Percentiles rank a stretch among this genome's conserved stretches.
Conservation (phyloP, 2,888 invertebrate genomes). For the Callosobruchus maculatus region DNA sequence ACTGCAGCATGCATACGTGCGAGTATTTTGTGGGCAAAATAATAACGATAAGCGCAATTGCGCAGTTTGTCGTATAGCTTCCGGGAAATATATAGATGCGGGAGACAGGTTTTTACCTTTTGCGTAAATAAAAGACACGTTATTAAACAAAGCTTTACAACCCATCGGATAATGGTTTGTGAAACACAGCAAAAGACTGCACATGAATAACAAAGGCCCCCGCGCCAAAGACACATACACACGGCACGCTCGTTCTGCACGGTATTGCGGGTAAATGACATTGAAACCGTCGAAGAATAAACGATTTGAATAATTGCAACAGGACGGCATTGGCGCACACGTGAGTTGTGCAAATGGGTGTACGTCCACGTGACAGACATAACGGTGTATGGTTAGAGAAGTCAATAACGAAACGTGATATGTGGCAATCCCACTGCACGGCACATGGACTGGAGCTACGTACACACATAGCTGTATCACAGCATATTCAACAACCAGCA, state of each 20-base stretch:
- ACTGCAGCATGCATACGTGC: too few relatives aligned
- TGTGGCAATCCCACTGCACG: not conserved
- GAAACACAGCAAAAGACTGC: too few relatives aligned
- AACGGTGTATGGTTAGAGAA: not conserved
- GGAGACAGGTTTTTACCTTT: too few relatives aligned
- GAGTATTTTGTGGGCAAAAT: too few relatives aligned
- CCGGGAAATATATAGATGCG: too few relatives aligned
- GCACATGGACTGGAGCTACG: not conserved
- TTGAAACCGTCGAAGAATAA: not conserved
- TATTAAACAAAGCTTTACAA: not conserved
- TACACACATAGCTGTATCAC: not conserved
- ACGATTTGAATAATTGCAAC: not conserved
- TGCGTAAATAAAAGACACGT: not conserved
- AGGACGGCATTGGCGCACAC: not conserved
- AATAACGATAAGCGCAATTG: too few relatives aligned
- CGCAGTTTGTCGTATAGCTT: too few relatives aligned
- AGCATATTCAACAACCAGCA: too few relatives aligned
- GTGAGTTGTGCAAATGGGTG: not conserved
- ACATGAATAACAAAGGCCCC: not conserved
- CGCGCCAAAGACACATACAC: not conserved
- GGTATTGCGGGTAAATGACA: not conserved
- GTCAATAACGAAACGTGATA: not conserved
- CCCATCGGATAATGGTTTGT: too few relatives aligned
- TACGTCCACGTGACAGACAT: not conserved
- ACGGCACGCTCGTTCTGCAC: not conserved